Percentiles rank a stretch among this genome's conserved stretches.
These are phyloP conservation scores for Mus spicilegus DNA, from an alignment of 2,113 vertebrate species.

Conservation along the genomic window DNA sequence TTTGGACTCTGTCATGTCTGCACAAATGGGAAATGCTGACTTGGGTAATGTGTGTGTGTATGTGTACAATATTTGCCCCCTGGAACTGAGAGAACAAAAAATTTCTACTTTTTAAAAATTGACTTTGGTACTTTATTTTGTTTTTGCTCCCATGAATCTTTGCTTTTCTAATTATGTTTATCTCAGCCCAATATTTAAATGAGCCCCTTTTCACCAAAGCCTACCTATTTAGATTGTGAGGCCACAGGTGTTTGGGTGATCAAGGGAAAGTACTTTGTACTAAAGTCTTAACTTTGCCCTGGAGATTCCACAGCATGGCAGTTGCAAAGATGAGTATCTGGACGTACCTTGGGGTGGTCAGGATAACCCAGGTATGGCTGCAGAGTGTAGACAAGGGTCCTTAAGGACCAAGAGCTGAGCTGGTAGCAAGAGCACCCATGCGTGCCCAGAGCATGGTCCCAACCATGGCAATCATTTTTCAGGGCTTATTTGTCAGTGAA, in stretches of 20 bases:
- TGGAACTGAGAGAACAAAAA: background rate
- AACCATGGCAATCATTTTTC: background rate
- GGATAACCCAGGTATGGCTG: background rate
- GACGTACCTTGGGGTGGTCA: background rate
- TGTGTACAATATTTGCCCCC: background rate
- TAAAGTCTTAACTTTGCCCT: constrained; percentile 23
- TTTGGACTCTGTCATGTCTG: background rate
- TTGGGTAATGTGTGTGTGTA: background rate
- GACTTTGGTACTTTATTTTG: background rate
- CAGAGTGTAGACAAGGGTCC: background rate
- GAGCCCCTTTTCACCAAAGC: background rate
- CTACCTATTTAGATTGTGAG: background rate
- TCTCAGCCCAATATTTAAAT: constrained; percentile 14
- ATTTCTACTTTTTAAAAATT: background rate
- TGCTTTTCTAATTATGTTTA: constrained; percentile 46
- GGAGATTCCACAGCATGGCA: background rate
- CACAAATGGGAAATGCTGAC: background rate
- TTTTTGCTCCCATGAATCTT: constrained; percentile 6
- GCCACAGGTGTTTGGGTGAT: background rate
- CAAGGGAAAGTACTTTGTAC: background rate
- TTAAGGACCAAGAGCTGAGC: background rate
- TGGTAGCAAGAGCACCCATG: background rate
- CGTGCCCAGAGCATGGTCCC: background rate
- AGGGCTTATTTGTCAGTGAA: background rate
- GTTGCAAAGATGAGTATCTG: background rate